Evolutionary conservation across 2,113 vertebrate genomes (phyloP), one percentile per base, ranked within the genome.

Genomic region (Capra hircus): DNA sequence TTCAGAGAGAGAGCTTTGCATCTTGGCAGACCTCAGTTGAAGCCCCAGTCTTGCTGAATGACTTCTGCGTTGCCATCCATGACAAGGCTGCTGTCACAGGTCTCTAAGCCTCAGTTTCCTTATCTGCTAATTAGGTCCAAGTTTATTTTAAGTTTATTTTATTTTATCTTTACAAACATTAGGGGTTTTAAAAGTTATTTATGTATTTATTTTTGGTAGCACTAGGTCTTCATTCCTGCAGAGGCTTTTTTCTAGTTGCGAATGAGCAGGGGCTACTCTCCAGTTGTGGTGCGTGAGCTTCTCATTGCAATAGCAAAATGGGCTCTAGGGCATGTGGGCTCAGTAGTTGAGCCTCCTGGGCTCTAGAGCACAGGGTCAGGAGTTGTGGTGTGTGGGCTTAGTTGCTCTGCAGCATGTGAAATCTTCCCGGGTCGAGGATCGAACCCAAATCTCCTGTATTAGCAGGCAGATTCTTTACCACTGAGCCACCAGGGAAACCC

Each of bases 1-100:
- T 7, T 16, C 1, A 2, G 16, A 19, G 11, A 23, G 45, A 53
- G 0, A 15, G 40, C 27, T 7, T 17, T 2, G 36, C 40, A 27
- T 43, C 43, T 50, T 40, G 16, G 28, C 4, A 4, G 48, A 23
- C 14, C 43, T 84, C 7, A 28, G 23, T 0, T 17, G 48, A 87
- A 48, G 11, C 8, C 59, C 52, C 5, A 11, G 3, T 28, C 40
- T 40, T 45, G 2, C 40, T 28, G 2, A 1, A 0, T 23, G 57
- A 45, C 21, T 57, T 48, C 50, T 8, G 57, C 23, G 0, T 52
- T n/a, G 43, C 62, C 19, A 2, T 43, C 30, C 16, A 11, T 5
- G 3, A 59, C 15, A 12, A 30, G 23, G 40, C 19, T 74, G 62
- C 28, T 40, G 67, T 21, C 8, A 2, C 7, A 30, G 4, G 17